Conservation (phyloP, 2,113 vertebrate genomes). For the Kryptolebias marmoratus region DNA sequence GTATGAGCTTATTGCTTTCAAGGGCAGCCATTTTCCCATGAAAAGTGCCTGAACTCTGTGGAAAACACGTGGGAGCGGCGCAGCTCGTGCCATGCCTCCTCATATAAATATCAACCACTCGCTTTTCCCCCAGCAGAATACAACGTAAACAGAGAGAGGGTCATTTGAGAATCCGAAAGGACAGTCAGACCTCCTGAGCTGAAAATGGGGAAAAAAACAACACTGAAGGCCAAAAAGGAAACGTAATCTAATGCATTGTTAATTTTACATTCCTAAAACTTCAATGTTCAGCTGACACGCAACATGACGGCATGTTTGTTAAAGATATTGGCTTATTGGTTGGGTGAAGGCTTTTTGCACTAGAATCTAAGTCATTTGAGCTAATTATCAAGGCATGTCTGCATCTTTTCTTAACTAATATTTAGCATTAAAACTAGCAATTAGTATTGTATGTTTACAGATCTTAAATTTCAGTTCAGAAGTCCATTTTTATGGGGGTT, state of each 20-base stretch:
- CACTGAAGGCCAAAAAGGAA: slow-evolving; percentile 58
- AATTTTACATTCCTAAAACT: slow-evolving; percentile 41
- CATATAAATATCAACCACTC: slow-evolving; percentile 46
- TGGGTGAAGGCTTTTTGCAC: neutral
- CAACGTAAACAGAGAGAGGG: slow-evolving; percentile 63
- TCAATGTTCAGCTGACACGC: slow-evolving; percentile 45
- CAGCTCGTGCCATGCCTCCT: slow-evolving; percentile 50
- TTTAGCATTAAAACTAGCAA: no score
- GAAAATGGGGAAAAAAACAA: slow-evolving; percentile 30
- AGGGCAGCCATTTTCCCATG: slow-evolving; percentile 57
- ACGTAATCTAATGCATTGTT: slow-evolving; percentile 47
- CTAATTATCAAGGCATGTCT: no score
- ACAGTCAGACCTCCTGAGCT: slow-evolving; percentile 61
- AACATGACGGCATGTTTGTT: slow-evolving; percentile 57
- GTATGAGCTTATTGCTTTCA: slow-evolving; percentile 51
- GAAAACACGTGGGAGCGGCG: slow-evolving; percentile 63
- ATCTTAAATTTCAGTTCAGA: no score
- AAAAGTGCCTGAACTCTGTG: slow-evolving; percentile 38
- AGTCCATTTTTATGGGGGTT: no score
- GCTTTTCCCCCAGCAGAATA: slow-evolving; percentile 46
- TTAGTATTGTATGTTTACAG: no score
- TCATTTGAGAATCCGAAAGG: slow-evolving; percentile 55
- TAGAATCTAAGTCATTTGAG: no score
- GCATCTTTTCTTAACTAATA: no score
- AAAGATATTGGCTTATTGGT: slow-evolving; percentile 18